These are phyloP conservation scores for Semnornis frantzii DNA, from an alignment of 2,113 vertebrate species.

Conservation along the genomic window DNA sequence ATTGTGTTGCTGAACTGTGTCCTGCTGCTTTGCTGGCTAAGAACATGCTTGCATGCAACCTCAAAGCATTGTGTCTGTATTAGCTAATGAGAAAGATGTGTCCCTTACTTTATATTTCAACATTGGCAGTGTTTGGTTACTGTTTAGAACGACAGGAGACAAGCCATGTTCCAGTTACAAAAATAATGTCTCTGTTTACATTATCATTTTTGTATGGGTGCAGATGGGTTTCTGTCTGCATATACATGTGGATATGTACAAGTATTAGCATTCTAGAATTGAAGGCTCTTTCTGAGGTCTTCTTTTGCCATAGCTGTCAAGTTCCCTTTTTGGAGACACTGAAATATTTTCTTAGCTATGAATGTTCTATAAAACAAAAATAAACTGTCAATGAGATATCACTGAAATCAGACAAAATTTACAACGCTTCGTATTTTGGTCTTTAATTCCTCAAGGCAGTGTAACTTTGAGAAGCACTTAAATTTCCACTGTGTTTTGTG, in stretches of 20 bases:
- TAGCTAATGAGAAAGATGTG: not conserved
- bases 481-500: constrained; percentile 12
- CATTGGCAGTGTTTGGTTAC: not conserved
- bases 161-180: not conserved
- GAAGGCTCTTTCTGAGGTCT: not conserved
- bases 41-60: not conserved
- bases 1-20: not conserved
- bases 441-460: constrained; percentile 4
- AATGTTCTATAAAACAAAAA: not conserved
- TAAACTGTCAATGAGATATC: not conserved
- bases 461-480: not conserved
- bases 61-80: not conserved
- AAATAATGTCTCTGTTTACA: not conserved
- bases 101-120: not conserved
- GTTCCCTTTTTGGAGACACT: not conserved
- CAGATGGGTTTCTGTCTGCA: not conserved
- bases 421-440: not conserved
- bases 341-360: not conserved
- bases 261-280: not conserved
- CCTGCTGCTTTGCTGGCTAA: constrained; percentile 3
- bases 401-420: not conserved
- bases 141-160: not conserved
- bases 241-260: not conserved
- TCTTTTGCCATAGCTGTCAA: not conserved
- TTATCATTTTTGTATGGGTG: not conserved